phyloP scores from a whole-genome alignment of 2,888 invertebrate species.

The Neoaliturus tenellus region DNA sequence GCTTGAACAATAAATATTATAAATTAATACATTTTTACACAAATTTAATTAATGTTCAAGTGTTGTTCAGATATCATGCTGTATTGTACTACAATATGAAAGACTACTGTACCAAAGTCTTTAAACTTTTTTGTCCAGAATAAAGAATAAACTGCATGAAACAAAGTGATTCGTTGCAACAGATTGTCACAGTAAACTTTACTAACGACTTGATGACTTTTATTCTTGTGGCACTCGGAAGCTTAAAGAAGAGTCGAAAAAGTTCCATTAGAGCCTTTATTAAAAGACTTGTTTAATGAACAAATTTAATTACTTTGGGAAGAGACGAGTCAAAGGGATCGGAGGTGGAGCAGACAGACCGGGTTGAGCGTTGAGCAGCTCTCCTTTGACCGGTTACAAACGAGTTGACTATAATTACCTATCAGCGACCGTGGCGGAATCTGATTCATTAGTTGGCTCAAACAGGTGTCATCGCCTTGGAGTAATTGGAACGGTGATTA shows the following conservation, averaged over 20 bases:
- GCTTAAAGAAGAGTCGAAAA: background rate
- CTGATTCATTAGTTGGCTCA: constrained; percentile 18
- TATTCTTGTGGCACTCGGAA: background rate
- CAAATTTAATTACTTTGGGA: constrained; percentile 22
- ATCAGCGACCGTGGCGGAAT: constrained; percentile 8
- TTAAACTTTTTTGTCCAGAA: no score
- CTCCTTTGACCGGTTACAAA: constrained; percentile 7
- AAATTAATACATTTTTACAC: no score
- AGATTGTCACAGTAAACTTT: background rate
- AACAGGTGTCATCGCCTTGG: constrained; percentile 28
- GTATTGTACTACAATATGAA: no score
- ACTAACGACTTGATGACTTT: background rate
- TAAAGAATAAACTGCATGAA: no score
- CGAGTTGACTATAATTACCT: constrained; percentile 21
- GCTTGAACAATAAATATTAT: no score
- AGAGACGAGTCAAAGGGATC: constrained; percentile 1
- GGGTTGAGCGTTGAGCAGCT: background rate
- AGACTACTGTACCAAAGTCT: no score
- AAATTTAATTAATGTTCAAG: no score
- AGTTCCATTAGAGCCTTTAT: background rate
- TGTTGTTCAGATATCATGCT: no score
- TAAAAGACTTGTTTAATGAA: constrained; percentile 1
- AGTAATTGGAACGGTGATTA: constrained; percentile 27
- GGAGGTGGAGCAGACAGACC: background rate
- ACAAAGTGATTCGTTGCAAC: background rate